phyloP scores from a whole-genome alignment of 2,888 invertebrate species.

The Hirtodrosophila trivittata region DNA sequence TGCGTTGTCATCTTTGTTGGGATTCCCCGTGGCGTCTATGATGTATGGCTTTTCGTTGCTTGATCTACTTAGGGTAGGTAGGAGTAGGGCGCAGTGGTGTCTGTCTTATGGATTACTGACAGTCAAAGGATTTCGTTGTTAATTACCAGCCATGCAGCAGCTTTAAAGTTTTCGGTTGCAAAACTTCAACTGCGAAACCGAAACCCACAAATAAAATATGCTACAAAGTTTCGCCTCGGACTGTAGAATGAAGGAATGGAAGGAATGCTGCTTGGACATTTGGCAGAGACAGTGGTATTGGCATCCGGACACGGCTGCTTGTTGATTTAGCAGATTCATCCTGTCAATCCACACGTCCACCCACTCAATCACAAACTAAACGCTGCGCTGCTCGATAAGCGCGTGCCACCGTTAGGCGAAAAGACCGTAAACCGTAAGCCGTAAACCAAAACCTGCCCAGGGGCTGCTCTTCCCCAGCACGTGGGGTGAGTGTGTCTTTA shows the following conservation, averaged over 20 bases:
- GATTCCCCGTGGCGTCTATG: slow-evolving; percentile 71
- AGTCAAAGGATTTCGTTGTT: slow-evolving; percentile 59
- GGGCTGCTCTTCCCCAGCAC: slow-evolving; percentile 13
- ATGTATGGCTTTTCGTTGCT: slow-evolving; percentile 70
- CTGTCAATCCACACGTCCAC: slow-evolving; percentile 82
- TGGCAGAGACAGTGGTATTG: too few relatives aligned
- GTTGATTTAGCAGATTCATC: slow-evolving; percentile 79
- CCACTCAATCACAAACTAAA: slow-evolving; percentile 79
- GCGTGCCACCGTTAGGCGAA: slow-evolving; percentile 53
- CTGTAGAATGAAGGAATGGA: not conserved
- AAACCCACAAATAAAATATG: slow-evolving; percentile 9
- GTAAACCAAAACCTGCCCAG: slow-evolving; percentile 35
- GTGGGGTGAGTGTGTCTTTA: slow-evolving; percentile 6
- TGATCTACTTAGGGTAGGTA: slow-evolving; percentile 39
- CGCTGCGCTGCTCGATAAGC: slow-evolving; percentile 71
- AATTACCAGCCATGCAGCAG: slow-evolving; percentile 54
- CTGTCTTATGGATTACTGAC: slow-evolving; percentile 41
- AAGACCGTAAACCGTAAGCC: slow-evolving; percentile 34
- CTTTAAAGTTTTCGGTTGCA: slow-evolving; percentile 31
- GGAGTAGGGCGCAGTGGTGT: slow-evolving; percentile 4
- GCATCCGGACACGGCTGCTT: slow-evolving; percentile 45
- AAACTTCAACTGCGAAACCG: too few relatives aligned
- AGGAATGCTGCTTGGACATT: slow-evolving; percentile 9
- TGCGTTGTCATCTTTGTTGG: slow-evolving; percentile 67
- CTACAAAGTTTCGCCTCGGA: too few relatives aligned